These are phyloP conservation scores for Diadegma fenestrale DNA, from an alignment of 2,888 invertebrate species.

Conservation along the genomic window DNA sequence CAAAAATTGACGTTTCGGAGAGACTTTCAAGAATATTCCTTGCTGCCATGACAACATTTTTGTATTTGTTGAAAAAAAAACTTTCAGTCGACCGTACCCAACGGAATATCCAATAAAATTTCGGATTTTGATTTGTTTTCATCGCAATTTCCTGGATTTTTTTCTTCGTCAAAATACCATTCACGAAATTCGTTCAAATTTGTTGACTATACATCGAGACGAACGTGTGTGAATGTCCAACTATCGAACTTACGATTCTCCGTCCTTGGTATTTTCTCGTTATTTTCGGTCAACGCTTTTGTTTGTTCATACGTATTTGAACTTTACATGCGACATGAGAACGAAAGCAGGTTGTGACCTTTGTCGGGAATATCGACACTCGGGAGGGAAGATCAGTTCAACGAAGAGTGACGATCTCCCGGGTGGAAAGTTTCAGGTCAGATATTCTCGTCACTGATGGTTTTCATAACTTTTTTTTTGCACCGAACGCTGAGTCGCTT, in stretches of 20 bases:
- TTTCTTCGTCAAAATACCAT: slow-evolving; percentile 32
- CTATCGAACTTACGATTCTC: slow-evolving; percentile 12
- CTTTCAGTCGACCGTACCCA: too few relatives aligned
- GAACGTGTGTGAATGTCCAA: neutral
- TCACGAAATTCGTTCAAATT: neutral
- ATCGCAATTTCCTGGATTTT: neutral
- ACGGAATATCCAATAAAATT: too few relatives aligned
- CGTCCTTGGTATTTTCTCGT: slow-evolving; percentile 37
- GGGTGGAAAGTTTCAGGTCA: slow-evolving; percentile 64
- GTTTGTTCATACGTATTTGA: slow-evolving; percentile 10
- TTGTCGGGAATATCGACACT: slow-evolving; percentile 57
- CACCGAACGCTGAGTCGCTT: neutral
- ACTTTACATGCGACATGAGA: slow-evolving; percentile 5
- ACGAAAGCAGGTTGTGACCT: slow-evolving; percentile 43
- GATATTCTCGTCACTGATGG: slow-evolving; percentile 59
- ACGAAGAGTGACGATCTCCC: slow-evolving; percentile 54
- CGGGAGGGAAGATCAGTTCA: slow-evolving; percentile 42
- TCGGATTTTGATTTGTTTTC: too few relatives aligned
- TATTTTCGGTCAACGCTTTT: slow-evolving; percentile 46
- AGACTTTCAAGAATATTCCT: too few relatives aligned
- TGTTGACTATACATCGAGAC: slow-evolving; percentile 41
- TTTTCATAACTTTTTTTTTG: neutral
- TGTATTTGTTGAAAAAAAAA: too few relatives aligned
- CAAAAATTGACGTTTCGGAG: too few relatives aligned
- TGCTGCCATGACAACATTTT: too few relatives aligned